These are phyloP conservation scores for Motacilla tschutschensis DNA, from an alignment of 2,113 vertebrate species.

Conservation along the genomic window DNA sequence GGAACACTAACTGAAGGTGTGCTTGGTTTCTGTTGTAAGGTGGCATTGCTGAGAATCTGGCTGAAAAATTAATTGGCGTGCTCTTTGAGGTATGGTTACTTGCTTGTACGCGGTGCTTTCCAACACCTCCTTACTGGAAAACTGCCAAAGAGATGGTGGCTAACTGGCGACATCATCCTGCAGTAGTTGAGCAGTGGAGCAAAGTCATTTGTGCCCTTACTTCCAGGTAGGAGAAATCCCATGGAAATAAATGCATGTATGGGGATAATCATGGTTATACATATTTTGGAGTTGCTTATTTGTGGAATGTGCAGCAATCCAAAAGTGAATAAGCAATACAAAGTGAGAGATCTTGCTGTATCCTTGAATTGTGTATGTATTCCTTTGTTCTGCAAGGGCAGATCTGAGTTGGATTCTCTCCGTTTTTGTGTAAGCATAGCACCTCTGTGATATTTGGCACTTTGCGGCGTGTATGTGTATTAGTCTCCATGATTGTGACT, in stretches of 20 bases:
- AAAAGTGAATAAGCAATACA: background rate
- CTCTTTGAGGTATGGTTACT: conserved; percentile 95
- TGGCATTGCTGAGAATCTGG: conserved; percentile 91
- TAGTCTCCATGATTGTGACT: background rate
- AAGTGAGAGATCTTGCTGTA: background rate
- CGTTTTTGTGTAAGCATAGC: background rate
- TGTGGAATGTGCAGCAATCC: background rate
- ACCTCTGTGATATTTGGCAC: background rate
- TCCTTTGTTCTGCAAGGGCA: background rate
- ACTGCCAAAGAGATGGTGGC: conserved; percentile 95
- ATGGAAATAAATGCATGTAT: rapidly evolving
- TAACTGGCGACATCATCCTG: conserved; percentile 95
- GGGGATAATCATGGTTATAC: rapidly evolving
- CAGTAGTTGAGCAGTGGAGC: conserved; percentile 97
- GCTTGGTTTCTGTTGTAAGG: conserved; percentile 71
- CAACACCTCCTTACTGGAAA: conserved; percentile 95
- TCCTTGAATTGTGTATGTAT: background rate
- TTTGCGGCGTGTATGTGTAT: rapidly evolving
- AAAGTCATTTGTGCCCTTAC: conserved; percentile 92
- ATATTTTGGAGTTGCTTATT: background rate
- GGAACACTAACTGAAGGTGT: background rate
- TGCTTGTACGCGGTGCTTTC: conserved; percentile 90
- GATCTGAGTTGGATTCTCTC: background rate
- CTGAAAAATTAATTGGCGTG: conserved; percentile 91
- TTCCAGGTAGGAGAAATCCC: conserved; percentile 79